These are phyloP conservation scores for Valencia hispanica DNA, from an alignment of 2,797 vertebrate species.

Conservation along the genomic window DNA sequence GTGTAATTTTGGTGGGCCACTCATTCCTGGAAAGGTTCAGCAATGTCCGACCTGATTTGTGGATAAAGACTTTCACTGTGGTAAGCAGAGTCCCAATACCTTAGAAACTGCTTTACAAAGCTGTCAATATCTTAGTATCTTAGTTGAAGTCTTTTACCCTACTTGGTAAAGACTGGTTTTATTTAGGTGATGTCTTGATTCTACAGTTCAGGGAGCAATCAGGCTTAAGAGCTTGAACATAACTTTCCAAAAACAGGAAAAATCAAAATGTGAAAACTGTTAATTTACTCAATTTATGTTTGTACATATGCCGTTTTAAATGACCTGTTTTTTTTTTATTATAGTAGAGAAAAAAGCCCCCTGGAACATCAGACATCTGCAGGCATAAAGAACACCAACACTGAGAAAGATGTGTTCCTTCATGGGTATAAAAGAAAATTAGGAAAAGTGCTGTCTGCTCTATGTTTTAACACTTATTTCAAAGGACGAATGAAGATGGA, in stretches of 20 bases:
- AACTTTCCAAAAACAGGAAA: background rate
- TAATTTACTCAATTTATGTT: background rate
- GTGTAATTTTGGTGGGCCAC: background rate
- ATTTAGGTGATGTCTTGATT: background rate
- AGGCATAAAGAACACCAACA: background rate
- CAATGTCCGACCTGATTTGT: background rate
- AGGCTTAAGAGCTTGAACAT: background rate
- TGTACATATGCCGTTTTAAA: background rate
- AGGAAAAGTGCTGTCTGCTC: background rate
- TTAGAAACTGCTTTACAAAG: background rate
- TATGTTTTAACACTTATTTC: constrained; percentile 4
- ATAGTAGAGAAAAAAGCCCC: background rate
- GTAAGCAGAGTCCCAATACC: background rate
- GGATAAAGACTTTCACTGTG: background rate
- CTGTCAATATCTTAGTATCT: too few species aligned
- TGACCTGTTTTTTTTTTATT: background rate
- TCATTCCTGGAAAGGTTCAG: background rate
- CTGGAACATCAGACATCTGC: background rate
- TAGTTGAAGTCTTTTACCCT: background rate
- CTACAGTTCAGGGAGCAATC: background rate
- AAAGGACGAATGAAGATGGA: constrained; percentile 6
- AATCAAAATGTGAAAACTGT: background rate
- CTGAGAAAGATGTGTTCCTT: background rate
- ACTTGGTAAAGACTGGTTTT: background rate
- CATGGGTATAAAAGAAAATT: background rate